phyloP scores from a whole-genome alignment of 2,888 invertebrate species.

The Drosophila anceps region DNA sequence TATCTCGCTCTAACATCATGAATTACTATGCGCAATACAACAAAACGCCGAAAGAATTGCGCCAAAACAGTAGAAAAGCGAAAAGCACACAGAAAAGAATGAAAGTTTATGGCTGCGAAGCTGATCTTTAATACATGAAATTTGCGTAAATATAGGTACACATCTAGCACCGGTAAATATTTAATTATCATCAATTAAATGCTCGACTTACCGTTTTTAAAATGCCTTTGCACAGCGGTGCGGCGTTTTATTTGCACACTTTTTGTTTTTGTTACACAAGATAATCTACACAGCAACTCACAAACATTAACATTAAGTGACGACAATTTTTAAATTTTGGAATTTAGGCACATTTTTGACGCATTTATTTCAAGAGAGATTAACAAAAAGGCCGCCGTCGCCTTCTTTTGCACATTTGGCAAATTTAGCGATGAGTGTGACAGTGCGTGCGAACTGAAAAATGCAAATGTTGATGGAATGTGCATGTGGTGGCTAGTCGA shows the following conservation, averaged over 20 bases:
- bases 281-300: background rate
- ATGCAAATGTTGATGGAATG: slow-evolving; percentile 1
- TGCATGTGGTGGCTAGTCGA: slow-evolving; percentile 11
- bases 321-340: background rate
- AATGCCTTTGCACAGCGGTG: slow-evolving; percentile 34
- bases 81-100: slow-evolving; percentile 44
- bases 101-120: slow-evolving; percentile 21
- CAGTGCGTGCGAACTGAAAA: slow-evolving; percentile 19
- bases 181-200: slow-evolving; percentile 15
- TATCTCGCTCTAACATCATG: slow-evolving; percentile 42
- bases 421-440: slow-evolving; percentile 44
- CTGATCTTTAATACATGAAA: background rate
- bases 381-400: slow-evolving; percentile 13
- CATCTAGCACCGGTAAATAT: slow-evolving; percentile 20
- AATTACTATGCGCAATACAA: slow-evolving; percentile 39
- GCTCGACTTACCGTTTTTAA: slow-evolving; percentile 45
- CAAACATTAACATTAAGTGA: background rate
- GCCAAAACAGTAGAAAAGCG: slow-evolving; percentile 76
- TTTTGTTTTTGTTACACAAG: slow-evolving; percentile 8
- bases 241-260: slow-evolving; percentile 41
- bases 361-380: background rate
- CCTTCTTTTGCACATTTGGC: slow-evolving; percentile 56
- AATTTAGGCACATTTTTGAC: slow-evolving; percentile 25
- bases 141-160: background rate
- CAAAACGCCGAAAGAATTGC: slow-evolving; percentile 67